Evolutionary conservation across 92 coral and sea anemone genomes (phyloP).

Genomic region (Pocillopora meandrina): DNA sequence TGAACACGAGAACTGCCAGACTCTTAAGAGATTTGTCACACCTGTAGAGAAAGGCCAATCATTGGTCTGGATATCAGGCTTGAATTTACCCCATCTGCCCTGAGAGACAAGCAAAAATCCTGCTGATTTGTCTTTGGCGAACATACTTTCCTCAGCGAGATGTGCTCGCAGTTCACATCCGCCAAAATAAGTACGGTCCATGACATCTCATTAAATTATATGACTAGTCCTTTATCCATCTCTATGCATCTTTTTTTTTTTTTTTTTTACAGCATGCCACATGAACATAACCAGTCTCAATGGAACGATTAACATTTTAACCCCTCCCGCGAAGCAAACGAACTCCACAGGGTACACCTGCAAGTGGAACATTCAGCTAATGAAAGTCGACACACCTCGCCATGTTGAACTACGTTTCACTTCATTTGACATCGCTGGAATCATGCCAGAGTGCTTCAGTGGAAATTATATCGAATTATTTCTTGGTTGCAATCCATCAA

Average conservation of each 20-base stretch:
- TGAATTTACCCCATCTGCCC: no score
- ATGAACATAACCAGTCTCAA: constrained; percentile 12
- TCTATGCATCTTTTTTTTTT: neutral
- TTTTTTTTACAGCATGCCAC: constrained; percentile 13
- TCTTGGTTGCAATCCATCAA: constrained; percentile 45
- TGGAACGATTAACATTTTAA: constrained; percentile 33
- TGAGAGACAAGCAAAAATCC: no score
- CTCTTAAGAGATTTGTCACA: no score
- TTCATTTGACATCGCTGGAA: constrained; percentile 34
- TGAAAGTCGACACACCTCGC: neutral
- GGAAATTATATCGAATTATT: constrained; percentile 57
- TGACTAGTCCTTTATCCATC: neutral
- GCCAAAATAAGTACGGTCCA: no score
- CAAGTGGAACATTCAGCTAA: constrained; percentile 31
- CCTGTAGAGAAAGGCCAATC: no score
- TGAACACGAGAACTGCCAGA: no score
- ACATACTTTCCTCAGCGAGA: no score
- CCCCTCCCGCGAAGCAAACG: neutral
- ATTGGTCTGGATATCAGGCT: no score
- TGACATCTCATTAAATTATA: no score
- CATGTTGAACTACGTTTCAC: constrained; percentile 48
- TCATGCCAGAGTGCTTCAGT: constrained; percentile 50
- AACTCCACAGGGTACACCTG: constrained; percentile 23
- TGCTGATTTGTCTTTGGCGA: no score
- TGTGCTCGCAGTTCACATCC: no score